Conservation (phyloP, 2,888 invertebrate species). For the Caenorhabditis panamensis region DNA sequence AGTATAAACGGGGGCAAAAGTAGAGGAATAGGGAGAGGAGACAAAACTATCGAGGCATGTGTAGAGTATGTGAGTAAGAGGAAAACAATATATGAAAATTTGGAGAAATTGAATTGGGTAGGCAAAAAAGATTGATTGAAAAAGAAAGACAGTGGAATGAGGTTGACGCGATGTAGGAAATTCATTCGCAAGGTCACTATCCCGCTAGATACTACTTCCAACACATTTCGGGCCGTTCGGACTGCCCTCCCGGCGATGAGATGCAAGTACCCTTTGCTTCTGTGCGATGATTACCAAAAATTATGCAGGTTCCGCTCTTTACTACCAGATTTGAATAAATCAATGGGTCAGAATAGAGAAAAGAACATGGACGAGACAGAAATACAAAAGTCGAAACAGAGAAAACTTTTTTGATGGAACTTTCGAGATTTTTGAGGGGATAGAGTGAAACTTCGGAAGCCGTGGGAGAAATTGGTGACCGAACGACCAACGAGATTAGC, state of each 20-base stretch:
- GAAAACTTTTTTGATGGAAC: no score
- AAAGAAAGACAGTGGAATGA: conserved; percentile 56
- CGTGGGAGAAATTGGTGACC: conserved; percentile 28
- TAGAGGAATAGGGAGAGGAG: conserved; percentile 1
- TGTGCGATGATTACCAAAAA: conserved; percentile 23
- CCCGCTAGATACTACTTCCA: conserved; percentile 50
- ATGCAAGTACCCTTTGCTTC: background rate
- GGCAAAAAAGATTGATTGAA: conserved; percentile 52
- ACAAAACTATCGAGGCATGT: background rate
- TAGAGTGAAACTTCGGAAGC: no score
- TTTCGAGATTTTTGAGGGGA: no score
- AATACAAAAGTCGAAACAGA: no score
- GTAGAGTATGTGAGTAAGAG: conserved; percentile 20
- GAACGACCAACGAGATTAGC: conserved; percentile 39
- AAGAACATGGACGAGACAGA: background rate
- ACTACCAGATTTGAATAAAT: conserved; percentile 1
- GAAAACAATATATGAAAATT: conserved; percentile 53
- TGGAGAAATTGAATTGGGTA: conserved; percentile 35
- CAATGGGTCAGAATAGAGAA: background rate
- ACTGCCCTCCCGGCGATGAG: conserved; percentile 8
- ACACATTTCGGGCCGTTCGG: conserved; percentile 44
- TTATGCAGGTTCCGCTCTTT: conserved; percentile 1
- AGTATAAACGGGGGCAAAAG: conserved; percentile 1
- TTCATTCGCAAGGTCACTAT: conserved; percentile 60
- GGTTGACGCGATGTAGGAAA: conserved; percentile 57